Evolutionary conservation across 2,888 invertebrate genomes (phyloP), one percentile per base, ranked within the genome.

Genomic region (Pachliopta kotzebuea): DNA sequence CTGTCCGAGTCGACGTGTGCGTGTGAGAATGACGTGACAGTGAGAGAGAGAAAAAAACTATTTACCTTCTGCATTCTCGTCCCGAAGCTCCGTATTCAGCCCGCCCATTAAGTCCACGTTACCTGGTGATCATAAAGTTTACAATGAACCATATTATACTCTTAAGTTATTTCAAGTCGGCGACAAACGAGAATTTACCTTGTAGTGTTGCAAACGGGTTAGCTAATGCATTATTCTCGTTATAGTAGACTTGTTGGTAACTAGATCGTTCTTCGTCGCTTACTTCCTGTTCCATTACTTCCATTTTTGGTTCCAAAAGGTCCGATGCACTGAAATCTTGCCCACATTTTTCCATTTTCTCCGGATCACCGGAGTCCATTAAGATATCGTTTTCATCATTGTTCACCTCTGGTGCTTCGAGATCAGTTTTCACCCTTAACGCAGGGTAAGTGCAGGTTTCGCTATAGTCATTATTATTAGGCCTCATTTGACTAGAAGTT

Each of bases 201-300:
- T 86, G 90, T 69, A 91, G 72, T 60, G 90, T 80, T 67, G 92
- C 90, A 74, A 92, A 91, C n/a, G 92, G 91, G 72, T 91, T 92
- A 26, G 92, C 86, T 52, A 92, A 79, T 62, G 90, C 75, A 71
- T 88, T 90, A 69, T 86, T 90, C 72, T 91, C 91, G 70, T 81
- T 83, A 76, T 83, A 90, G 74, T 85, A 90, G 69, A 89, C 79
- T 65, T 85, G 89, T 67, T 84, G 88, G 71, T 86, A 90, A 71
- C 73, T 78, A 55, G 91, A 85, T 67, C 90, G 86, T 74, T 95
- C 95, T 72, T 95, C 95, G 77, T 95, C 95, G 79, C 95, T 95
- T 70, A 92, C 93, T 84, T 91, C 91, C 69, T 89, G 95, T 83
- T 95, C 95, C 79, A 95, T 94, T 72, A 94, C 92, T 90, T 95